Evolutionary conservation across 2,888 invertebrate genomes (phyloP), one percentile per base, ranked within the genome.

Genomic region (Ganaspis brasiliensis): DNA sequence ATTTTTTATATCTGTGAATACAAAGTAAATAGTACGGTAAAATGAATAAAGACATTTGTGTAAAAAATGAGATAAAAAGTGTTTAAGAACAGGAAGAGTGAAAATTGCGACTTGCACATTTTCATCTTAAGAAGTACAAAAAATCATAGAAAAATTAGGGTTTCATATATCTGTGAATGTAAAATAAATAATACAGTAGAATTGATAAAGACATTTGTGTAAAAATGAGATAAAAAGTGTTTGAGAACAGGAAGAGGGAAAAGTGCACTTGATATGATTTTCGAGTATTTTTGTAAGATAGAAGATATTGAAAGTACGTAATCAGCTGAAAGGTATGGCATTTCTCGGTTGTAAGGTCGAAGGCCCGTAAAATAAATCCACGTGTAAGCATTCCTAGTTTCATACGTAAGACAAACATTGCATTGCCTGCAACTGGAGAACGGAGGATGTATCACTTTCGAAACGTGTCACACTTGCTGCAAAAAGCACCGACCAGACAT

Each of bases 401-500:
- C 75, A 76, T 79, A 79, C 77, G 74, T 82, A 80, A 79, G 79
- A 76, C 75, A 80, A 80, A 77, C 40, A 67, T 67, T 55, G 59
- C 78, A 77, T 73, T 75, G 80, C 72, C 79, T 78, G 79, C 79
- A 75, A 77, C 75, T 74, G 77, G 80, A 79, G 76, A 59, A 40
- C 75, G 76, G 77, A 80, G 79, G 82, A 82, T 81, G 79, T 79
- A 80, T 82, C 79, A 79, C 77, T 82, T 82, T 81, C 79, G 79
- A 79, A 82, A 81, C 81, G 79, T 79, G 77, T 79, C 82, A 76
- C 82, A 81, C 78, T 82, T 81, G 79, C 77, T 76, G 76, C 74
- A 56, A 73, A 72, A 67, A 55, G 61, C 63, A 74, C 49, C 76
- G 73, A 77, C 72, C 31, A 45, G 26, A n/a, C 45, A 19, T 24